phyloP scores from a whole-genome alignment of 2,888 invertebrate genomes.

The Nemoura dubitans region DNA sequence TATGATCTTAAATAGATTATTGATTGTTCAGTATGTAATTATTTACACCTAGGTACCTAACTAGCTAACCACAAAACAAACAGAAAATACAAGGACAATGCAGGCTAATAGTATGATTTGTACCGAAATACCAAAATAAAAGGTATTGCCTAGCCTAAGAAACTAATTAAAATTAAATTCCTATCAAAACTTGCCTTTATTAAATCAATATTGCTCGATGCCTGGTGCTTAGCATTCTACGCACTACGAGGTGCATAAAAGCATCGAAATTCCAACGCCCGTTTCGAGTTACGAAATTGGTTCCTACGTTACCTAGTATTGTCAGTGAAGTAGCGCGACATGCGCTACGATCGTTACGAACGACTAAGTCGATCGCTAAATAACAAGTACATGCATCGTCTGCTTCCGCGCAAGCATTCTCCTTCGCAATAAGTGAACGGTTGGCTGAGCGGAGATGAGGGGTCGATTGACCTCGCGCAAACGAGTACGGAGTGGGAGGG shows the following conservation, averaged over 20 bases:
- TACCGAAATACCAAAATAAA: constrained; percentile 4
- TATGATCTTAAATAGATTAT: constrained; percentile 24
- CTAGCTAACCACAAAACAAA: background rate
- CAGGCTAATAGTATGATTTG: constrained; percentile 14
- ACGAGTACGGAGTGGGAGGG: background rate
- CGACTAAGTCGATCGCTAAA: background rate
- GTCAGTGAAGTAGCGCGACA: background rate
- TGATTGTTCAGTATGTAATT: constrained; percentile 23
- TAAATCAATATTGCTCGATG: background rate
- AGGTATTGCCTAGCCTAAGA: background rate
- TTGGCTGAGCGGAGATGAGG: background rate
- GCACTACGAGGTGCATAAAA: background rate
- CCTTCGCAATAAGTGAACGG: background rate
- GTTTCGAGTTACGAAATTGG: background rate
- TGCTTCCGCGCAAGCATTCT: background rate
- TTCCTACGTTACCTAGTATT: constrained; percentile 4
- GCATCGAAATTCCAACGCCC: background rate
- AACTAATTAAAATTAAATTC: background rate
- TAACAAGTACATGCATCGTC: background rate
- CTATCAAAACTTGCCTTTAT: background rate
- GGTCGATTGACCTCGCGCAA: background rate
- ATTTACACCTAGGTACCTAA: constrained; percentile 13
- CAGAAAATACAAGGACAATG: background rate
- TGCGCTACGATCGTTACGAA: background rate
- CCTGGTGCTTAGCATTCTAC: background rate